A percentile compares a stretch with the other conserved stretches of the same genome.
Evolutionary conservation across 2,797 vertebrate genomes (phyloP).

Genomic region (Serranus cabrilla): DNA sequence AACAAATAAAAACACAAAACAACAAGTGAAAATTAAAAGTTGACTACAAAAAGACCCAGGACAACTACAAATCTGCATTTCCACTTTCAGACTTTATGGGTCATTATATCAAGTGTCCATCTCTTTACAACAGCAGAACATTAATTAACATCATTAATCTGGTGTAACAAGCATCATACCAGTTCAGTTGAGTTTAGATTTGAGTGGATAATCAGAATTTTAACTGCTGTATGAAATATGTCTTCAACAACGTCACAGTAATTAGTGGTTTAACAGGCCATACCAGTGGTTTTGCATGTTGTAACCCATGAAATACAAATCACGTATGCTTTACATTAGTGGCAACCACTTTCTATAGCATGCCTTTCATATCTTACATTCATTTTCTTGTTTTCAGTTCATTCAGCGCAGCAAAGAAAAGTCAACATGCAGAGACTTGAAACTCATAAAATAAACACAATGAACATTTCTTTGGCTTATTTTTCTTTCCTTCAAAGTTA

Average conservation of each 20-base stretch:
- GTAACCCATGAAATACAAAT: constrained; percentile 18
- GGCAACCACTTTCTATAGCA: constrained; percentile 15
- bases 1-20: background rate
- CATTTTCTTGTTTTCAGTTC: background rate
- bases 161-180: background rate
- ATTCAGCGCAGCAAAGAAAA: constrained; percentile 1
- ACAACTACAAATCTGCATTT: background rate
- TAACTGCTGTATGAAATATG: background rate
- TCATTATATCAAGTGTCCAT: background rate
- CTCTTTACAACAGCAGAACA: background rate
- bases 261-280: constrained; percentile 24
- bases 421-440: background rate
- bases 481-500: background rate
- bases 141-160: no score
- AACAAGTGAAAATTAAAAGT: background rate
- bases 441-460: constrained; percentile 12
- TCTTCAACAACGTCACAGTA: constrained; percentile 9
- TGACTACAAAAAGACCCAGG: background rate
- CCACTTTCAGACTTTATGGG: background rate
- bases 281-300: constrained; percentile 20
- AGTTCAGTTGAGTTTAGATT: background rate
- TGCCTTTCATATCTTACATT: background rate
- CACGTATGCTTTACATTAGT: constrained; percentile 31
- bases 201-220: background rate
- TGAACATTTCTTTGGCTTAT: background rate